Evolutionary conservation across 2,113 vertebrate species (phyloP).

Genomic region (Baryphthengus martii): DNA sequence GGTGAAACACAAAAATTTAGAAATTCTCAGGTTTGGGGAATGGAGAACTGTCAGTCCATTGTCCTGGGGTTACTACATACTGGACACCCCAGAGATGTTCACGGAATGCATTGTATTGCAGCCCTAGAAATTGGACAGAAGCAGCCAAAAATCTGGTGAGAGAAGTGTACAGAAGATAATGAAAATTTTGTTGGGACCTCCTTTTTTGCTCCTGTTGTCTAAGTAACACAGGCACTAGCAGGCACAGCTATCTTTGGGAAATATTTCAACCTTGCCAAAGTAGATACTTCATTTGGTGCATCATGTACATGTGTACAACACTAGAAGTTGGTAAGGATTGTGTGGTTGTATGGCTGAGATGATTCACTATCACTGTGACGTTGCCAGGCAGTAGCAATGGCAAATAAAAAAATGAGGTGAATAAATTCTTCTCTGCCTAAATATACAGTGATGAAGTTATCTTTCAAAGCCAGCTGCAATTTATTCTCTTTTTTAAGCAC

Average conservation of each 20-base stretch:
- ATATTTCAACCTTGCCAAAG: not conserved
- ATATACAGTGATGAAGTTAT: not conserved
- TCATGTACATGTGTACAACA: not conserved
- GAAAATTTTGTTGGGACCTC: not conserved
- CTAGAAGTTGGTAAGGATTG: not conserved
- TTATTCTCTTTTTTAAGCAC: not conserved
- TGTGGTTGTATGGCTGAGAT: not conserved
- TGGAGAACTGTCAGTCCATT: not conserved
- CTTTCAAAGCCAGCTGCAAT: not conserved
- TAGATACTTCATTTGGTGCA: not conserved
- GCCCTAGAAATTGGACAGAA: not conserved
- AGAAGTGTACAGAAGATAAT: not conserved
- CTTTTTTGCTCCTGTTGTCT: not conserved
- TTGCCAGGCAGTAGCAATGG: not conserved
- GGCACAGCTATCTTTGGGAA: not conserved
- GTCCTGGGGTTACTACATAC: not conserved
- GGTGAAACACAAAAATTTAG: not conserved
- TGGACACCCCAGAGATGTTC: not conserved
- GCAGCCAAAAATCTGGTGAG: not conserved
- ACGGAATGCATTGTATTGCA: not conserved
- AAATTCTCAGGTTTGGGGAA: not conserved
- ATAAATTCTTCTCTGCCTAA: not conserved
- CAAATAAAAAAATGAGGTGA: not conserved
- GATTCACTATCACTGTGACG: not conserved
- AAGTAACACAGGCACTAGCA: not conserved